Conservation (phyloP, 2,797 vertebrate species). For the Melanotaenia maccullochi region DNA sequence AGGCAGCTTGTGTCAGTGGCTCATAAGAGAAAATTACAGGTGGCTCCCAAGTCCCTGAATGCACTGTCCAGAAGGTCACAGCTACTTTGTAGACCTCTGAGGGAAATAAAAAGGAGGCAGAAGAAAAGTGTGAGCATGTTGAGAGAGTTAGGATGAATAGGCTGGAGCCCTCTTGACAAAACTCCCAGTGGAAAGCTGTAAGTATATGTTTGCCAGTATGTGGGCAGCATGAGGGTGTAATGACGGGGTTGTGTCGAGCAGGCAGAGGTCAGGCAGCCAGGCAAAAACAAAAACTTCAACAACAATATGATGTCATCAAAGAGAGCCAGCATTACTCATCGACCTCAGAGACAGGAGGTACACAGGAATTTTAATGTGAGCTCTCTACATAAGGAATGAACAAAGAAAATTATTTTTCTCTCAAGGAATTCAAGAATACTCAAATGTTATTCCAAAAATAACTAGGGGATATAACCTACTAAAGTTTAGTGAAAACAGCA, state of each 20-base stretch:
- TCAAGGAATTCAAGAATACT: conserved; percentile 40
- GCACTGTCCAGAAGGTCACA: conserved; percentile 46
- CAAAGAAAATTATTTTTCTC: conserved; percentile 65
- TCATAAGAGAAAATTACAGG: conserved; percentile 61
- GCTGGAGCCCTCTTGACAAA: conserved; percentile 50
- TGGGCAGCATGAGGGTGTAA: conserved; percentile 76
- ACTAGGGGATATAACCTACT: conserved; percentile 7
- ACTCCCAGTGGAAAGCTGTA: conserved; percentile 65
- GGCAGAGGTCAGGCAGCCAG: conserved; percentile 77
- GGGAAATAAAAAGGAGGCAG: conserved; percentile 67
- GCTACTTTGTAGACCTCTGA: conserved; percentile 43
- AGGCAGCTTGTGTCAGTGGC: conserved; percentile 40
- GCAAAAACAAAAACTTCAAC: conserved; percentile 65
- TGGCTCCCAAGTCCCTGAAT: conserved; percentile 43
- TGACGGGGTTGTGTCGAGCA: conserved; percentile 76
- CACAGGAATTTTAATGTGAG: conserved; percentile 76
- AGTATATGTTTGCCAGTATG: conserved; percentile 70
- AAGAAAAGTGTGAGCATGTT: conserved; percentile 46
- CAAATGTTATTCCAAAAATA: conserved; percentile 32
- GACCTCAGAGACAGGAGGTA: conserved; percentile 70
- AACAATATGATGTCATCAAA: conserved; percentile 85
- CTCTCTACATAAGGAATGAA: conserved; percentile 60
- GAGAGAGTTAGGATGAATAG: conserved; percentile 51
- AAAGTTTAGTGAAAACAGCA: conserved; percentile 10
- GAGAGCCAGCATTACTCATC: conserved; percentile 78